Base-by-base conservation (phyloP, 1,140 invertebrate species). In the Drosophila insularis region DNA sequence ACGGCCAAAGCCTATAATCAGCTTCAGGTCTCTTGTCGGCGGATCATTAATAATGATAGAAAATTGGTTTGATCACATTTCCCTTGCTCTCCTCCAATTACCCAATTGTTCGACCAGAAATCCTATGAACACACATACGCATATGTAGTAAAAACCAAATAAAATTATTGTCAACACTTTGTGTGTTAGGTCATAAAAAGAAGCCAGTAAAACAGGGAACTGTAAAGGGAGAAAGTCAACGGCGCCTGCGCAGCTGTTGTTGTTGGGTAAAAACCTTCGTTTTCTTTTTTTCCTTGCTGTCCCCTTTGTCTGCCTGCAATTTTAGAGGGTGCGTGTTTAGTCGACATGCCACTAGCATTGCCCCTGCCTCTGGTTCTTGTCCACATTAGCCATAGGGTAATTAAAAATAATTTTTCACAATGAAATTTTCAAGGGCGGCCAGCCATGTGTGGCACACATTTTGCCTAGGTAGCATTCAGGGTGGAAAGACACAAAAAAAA, bases 181-280 rank as follows among this genome's bases (percentile, higher is more conserved):
- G 43, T 50, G 19, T 17, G 72, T 55, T 63, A 53, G 56, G 66
- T 74, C 71, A 65, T 64, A 72, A 72, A 69, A 78, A 27, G 56
- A 14, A n/a, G 35, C n/a, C 10, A 17, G 60, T 55, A 63, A 63
- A 69, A 65, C 46, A 2, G 7, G 5, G 43, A 50, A 27, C 27
- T 27, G 27, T 5, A 5, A 19, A 2, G 17, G 17, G 17, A n/a
- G 17, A 63, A 64, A 73, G 54, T 61, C 66, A 71, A 68, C 78
- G 84, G 84, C 84, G 82, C 80, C 80, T 78, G 82, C 74, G 82
- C 82, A 87, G 82, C 82, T 87, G 82, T 82, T 27, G 82, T 82
- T 27, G 27, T 27, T 89, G 63, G 67, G 55, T 37, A 40, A 23
- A 23, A 73, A 63, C 60, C 65, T 70, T 76, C 62, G 2, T 1